A percentile compares a stretch with the other conserved stretches of the same genome.
Evolutionary conservation across 2,797 vertebrate genomes (phyloP).

Genomic region (Kryptolebias ocellatus): DNA sequence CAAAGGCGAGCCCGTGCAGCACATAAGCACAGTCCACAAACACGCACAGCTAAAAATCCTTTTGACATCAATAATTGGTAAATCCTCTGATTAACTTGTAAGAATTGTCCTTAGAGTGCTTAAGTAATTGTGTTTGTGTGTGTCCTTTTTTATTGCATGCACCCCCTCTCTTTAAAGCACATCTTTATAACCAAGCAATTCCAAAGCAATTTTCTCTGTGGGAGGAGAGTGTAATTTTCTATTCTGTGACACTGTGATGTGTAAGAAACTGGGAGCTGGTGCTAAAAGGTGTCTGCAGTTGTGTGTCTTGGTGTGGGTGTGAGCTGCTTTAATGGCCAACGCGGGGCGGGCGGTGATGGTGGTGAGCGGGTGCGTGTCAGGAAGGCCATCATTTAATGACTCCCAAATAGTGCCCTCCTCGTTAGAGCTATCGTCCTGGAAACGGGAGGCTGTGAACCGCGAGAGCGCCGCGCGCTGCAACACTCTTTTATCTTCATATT

Average conservation of each 20-base stretch:
- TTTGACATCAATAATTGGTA: constrained; percentile 82
- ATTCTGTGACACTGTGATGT: constrained; percentile 89
- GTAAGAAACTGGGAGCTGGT: constrained; percentile 84
- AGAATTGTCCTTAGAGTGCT: constrained; percentile 80
- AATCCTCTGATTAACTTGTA: constrained; percentile 82
- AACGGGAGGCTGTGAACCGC: constrained; percentile 83
- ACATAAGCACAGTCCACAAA: constrained; percentile 50
- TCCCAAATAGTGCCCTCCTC: constrained; percentile 85
- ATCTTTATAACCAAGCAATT: constrained; percentile 90
- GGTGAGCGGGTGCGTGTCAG: constrained; percentile 81
- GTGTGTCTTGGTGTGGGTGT: constrained; percentile 80
- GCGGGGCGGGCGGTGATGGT: constrained; percentile 69
- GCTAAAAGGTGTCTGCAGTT: constrained; percentile 80
- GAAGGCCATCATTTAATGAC: constrained; percentile 86
- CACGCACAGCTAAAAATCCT: constrained; percentile 66
- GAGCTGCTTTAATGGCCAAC: constrained; percentile 83
- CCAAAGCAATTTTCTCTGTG: constrained; percentile 89
- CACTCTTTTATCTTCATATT: constrained; percentile 87
- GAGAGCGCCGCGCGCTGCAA: constrained; percentile 77
- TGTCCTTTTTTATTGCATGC: constrained; percentile 78
- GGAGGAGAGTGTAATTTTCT: constrained; percentile 90
- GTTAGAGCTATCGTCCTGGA: constrained; percentile 84
- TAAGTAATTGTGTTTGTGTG: constrained; percentile 85
- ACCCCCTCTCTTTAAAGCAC: constrained; percentile 79
- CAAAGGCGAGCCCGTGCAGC: constrained; percentile 37